Evolutionary conservation across 1,140 invertebrate genomes (phyloP), one percentile per base, ranked within the genome.

Genomic region (Anagrus nilaparvatae): DNA sequence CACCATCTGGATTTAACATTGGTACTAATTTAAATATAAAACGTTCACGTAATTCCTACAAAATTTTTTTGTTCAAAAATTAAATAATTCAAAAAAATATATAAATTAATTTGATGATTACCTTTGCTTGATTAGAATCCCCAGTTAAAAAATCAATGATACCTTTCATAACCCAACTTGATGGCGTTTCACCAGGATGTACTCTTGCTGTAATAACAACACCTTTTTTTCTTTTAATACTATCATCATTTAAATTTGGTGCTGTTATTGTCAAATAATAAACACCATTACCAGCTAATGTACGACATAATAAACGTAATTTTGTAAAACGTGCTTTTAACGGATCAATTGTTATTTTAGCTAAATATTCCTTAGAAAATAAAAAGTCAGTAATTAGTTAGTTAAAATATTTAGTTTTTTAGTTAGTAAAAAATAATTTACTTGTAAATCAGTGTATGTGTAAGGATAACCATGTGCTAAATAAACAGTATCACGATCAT

Each of bases 381-480:
- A n/a, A n/a, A n/a, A n/a, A n/a, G n/a, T n/a, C n/a, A n/a, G n/a
- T n/a, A n/a, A n/a, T n/a, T n/a, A n/a, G 14, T 30, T 13, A 5
- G 13, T 30, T 30, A 13, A n/a, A 30, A 30, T 5, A 30, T 9
- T 13, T 6, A 30, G 7, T 30, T 13, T 30, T 9, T n/a, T 30
- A 9, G 28, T 13, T 10, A 30, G 7, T 6, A 5, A 33, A 14
- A 18, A 17, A 20, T 36, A 24, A 14, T 13, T 12, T 54, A 69
- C 71, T 67, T 87, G 84, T 28, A 89, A 65, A 63, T 88, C 81
- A 4, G 82, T 82, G 57, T 95, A 97, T 0, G 92, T 95, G 64
- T 97, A 98, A 0, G 95, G 95, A 61, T 93, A 97, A 64, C 92
- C 94, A 63, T 97, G 93, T 9, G 94, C 92, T 45, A 98, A 72